phyloP scores from a whole-genome alignment of 2,888 invertebrate genomes.

The Phyllotreta striolata region DNA sequence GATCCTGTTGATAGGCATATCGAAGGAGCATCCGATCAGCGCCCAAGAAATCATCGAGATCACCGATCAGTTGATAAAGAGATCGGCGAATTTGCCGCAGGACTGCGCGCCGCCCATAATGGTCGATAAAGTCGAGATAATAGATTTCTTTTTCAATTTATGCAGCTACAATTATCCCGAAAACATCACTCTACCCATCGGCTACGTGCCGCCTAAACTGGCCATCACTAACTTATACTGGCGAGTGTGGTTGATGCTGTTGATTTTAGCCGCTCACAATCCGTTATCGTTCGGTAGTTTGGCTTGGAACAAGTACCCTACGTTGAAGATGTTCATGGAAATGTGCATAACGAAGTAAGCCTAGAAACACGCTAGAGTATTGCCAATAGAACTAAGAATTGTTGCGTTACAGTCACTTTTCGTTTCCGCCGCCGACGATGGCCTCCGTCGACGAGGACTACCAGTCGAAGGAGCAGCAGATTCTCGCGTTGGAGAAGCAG shows the following conservation, averaged over 20 bases:
- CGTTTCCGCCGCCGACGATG: slow-evolving; percentile 76
- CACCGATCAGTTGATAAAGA: slow-evolving; percentile 81
- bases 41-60: slow-evolving; percentile 87
- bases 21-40: slow-evolving; percentile 79
- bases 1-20: slow-evolving; percentile 79
- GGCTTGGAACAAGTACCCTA: slow-evolving; percentile 91
- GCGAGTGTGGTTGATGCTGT: slow-evolving; percentile 90
- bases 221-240: slow-evolving; percentile 94
- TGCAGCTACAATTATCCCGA: slow-evolving; percentile 93
- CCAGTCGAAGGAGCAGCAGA: slow-evolving; percentile 72
- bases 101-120: slow-evolving; percentile 77
- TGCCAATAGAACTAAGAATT: too few species aligned
- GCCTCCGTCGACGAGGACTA: slow-evolving; percentile 67
- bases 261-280: slow-evolving; percentile 92
- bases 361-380: background rate
- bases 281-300: slow-evolving; percentile 85
- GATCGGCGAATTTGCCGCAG: slow-evolving; percentile 81
- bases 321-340: slow-evolving; percentile 89
- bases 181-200: slow-evolving; percentile 85
- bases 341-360: slow-evolving; percentile 93
- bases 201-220: slow-evolving; percentile 82
- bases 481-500: slow-evolving; percentile 76
- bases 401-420: slow-evolving; percentile 66
- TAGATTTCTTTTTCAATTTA: slow-evolving; percentile 89
- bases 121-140: slow-evolving; percentile 83